phyloP scores from a whole-genome alignment of 2,888 invertebrate genomes.

The Lasioglossum lativentre region DNA sequence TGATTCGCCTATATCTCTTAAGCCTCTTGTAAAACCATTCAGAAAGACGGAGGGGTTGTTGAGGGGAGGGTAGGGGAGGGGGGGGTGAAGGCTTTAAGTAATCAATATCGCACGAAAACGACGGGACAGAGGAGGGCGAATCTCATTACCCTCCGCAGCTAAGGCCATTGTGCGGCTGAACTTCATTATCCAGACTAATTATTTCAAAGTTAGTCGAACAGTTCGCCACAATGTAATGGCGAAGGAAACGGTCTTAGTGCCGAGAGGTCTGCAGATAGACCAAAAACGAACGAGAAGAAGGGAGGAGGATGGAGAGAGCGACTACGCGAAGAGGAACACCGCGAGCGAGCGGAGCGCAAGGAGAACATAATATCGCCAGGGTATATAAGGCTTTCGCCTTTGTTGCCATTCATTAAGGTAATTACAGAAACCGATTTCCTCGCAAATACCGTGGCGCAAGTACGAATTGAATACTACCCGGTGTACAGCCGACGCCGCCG shows the following conservation, averaged over 20 bases:
- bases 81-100: constrained; percentile 65
- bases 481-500: not conserved
- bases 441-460: constrained; percentile 60
- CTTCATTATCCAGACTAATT: constrained; percentile 83
- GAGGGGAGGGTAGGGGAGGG: not conserved
- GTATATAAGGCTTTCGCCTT: constrained; percentile 63
- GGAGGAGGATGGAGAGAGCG: constrained; percentile 35
- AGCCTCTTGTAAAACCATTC: constrained; percentile 56
- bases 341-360: constrained; percentile 11
- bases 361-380: constrained; percentile 73
- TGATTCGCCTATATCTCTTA: constrained; percentile 58
- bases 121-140: constrained; percentile 68
- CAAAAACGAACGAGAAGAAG: constrained; percentile 55
- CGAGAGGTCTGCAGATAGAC: constrained; percentile 64
- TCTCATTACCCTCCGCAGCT: constrained; percentile 77
- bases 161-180: constrained; percentile 79
- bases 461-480: constrained; percentile 63
- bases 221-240: constrained; percentile 81
- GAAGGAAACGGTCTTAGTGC: constrained; percentile 77
- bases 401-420: constrained; percentile 78
- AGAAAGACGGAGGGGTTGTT: not conserved
- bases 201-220: constrained; percentile 82
- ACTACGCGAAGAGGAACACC: constrained; percentile 45
- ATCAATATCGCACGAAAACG: constrained; percentile 79
- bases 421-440: constrained; percentile 78